Conservation (phyloP, 2,888 invertebrate species). For the Anthoptus insignis region DNA sequence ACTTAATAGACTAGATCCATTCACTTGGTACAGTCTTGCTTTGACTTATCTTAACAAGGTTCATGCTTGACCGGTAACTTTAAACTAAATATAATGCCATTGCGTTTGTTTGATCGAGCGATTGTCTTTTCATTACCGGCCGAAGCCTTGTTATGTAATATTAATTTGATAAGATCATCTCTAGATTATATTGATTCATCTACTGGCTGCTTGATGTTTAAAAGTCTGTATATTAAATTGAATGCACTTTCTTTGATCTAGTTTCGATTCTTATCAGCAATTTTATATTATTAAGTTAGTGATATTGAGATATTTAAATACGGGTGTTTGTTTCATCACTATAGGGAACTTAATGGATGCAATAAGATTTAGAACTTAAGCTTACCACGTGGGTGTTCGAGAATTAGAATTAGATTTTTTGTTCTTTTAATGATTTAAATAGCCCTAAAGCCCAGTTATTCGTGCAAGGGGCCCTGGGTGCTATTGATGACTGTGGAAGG, state of each 20-base stretch:
- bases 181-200: conserved; percentile 66
- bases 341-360: neutral
- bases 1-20: conserved; percentile 26
- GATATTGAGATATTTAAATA: neutral
- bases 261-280: conserved; percentile 31
- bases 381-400: too few species aligned
- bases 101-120: conserved; percentile 63
- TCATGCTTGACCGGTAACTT: conserved; percentile 43
- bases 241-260: conserved; percentile 27
- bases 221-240: conserved; percentile 28
- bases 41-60: conserved; percentile 25
- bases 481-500: too few species aligned
- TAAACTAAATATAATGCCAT: conserved; percentile 47
- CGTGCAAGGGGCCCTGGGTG: too few species aligned
- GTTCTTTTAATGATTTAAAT: too few species aligned
- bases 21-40: conserved; percentile 20
- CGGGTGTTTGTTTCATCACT: neutral
- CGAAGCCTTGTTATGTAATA: conserved; percentile 73
- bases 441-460: too few species aligned
- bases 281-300: conserved; percentile 26
- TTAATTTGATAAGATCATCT: conserved; percentile 75
- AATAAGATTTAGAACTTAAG: too few species aligned
- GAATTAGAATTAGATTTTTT: too few species aligned
- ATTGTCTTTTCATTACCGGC: conserved; percentile 71
- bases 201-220: conserved; percentile 51